Evolutionary conservation across 2,888 invertebrate species (phyloP).

Genomic region (Buathra laborator): DNA sequence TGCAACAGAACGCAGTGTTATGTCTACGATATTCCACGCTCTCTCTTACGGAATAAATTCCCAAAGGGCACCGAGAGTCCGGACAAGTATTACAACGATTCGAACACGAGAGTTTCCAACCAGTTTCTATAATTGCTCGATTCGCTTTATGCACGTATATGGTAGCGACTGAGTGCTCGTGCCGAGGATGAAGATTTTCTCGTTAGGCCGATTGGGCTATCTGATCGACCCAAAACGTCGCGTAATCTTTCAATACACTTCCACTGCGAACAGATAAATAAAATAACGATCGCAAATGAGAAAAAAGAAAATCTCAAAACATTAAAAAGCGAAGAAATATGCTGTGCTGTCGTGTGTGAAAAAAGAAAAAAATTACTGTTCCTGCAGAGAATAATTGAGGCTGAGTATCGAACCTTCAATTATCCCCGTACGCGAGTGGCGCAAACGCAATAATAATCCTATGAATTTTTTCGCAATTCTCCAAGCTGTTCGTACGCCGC

Average conservation of each 20-base stretch:
- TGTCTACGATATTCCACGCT: slow-evolving; percentile 1
- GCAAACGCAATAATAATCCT: slow-evolving; percentile 39
- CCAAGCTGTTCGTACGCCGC: slow-evolving; percentile 18
- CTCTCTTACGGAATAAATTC: slow-evolving; percentile 27
- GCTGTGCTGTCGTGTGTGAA: background rate
- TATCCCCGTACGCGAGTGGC: slow-evolving; percentile 28
- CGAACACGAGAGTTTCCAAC: slow-evolving; percentile 39
- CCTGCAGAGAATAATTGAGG: slow-evolving; percentile 11
- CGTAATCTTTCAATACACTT: slow-evolving; percentile 91
- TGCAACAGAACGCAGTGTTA: background rate
- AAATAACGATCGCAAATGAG: slow-evolving; percentile 35
- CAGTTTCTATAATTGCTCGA: slow-evolving; percentile 53
- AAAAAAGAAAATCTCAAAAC: background rate
- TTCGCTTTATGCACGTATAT: background rate
- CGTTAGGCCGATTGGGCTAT: slow-evolving; percentile 71
- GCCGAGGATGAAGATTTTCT: slow-evolving; percentile 9
- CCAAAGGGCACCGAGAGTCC: slow-evolving; percentile 31
- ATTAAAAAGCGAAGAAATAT: background rate
- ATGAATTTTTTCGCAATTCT: slow-evolving; percentile 34
- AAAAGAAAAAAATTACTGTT: slow-evolving; percentile 40
- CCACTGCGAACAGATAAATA: slow-evolving; percentile 88
- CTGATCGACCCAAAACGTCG: slow-evolving; percentile 90
- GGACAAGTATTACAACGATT: slow-evolving; percentile 37
- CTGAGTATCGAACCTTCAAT: slow-evolving; percentile 58
- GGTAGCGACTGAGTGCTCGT: background rate